Conservation (phyloP, 2,113 vertebrate genomes). For the Myxocyprinus asiaticus region DNA sequence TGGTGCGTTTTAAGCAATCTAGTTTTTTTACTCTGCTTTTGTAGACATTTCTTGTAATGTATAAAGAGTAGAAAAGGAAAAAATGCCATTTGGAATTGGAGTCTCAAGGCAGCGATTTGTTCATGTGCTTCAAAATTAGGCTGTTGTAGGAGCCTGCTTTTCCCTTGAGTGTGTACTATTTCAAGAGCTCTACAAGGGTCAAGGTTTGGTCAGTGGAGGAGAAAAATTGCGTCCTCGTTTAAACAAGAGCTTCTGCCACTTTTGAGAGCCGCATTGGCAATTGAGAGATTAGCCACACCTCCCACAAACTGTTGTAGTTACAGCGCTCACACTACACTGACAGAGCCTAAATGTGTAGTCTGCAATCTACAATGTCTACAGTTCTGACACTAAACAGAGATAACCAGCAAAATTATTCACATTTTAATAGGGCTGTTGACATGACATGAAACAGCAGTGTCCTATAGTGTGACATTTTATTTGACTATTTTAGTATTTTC, state of each 20-base stretch:
- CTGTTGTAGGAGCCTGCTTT: slow-evolving; percentile 33
- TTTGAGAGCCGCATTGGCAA: slow-evolving; percentile 15
- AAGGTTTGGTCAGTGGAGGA: slow-evolving; percentile 76
- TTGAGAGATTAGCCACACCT: slow-evolving; percentile 30
- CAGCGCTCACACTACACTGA: background rate
- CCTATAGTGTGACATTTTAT: slow-evolving; percentile 4
- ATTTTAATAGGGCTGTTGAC: slow-evolving; percentile 7
- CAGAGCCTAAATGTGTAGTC: background rate
- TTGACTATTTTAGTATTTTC: background rate
- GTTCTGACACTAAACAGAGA: slow-evolving; percentile 34
- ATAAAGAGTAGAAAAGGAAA: slow-evolving; percentile 43
- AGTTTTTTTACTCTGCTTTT: slow-evolving; percentile 13
- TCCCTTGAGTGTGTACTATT: slow-evolving; percentile 73
- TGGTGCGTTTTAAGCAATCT: background rate
- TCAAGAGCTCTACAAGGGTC: slow-evolving; percentile 75
- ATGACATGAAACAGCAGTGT: background rate
- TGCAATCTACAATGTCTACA: no score
- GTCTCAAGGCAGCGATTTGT: slow-evolving; percentile 62
- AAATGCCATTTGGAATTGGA: slow-evolving; percentile 61
- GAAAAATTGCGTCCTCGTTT: slow-evolving; percentile 74
- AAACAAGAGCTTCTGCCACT: slow-evolving; percentile 53
- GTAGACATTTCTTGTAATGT: slow-evolving; percentile 44
- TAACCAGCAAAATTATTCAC: slow-evolving; percentile 28
- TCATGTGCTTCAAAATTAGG: slow-evolving; percentile 48
- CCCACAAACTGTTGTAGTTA: slow-evolving; percentile 29